Evolutionary conservation across 2,797 vertebrate species (phyloP).

Genomic region (Anguilla megastoma): DNA sequence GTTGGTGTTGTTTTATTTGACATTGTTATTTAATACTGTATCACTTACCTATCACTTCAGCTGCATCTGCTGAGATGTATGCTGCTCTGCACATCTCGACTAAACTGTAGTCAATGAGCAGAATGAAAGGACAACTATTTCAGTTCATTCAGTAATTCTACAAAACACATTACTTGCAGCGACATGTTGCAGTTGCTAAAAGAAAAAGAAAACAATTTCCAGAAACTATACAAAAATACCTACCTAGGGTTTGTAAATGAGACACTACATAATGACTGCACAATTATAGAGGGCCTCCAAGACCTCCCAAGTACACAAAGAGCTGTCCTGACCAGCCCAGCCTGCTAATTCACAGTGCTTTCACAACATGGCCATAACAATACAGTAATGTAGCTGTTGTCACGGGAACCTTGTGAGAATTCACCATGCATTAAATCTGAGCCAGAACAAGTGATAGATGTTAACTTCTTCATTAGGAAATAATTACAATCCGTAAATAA

Average conservation of each 20-base stretch:
- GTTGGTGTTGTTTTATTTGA: background rate
- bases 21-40: background rate
- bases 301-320: constrained; percentile 18
- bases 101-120: constrained; percentile 10
- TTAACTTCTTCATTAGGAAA: background rate
- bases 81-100: background rate
- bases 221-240: background rate
- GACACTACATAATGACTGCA: constrained; percentile 20
- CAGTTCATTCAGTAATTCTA: background rate
- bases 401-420: background rate
- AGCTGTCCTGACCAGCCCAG: background rate
- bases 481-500: background rate
- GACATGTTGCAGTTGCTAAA: background rate
- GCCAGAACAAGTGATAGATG: background rate
- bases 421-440: background rate
- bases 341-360: background rate
- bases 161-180: background rate
- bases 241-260: constrained; percentile 1
- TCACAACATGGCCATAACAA: background rate
- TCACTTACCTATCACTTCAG: background rate
- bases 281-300: background rate
- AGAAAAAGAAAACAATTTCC: background rate
- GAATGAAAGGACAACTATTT: background rate
- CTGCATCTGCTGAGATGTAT: background rate
- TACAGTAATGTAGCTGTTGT: background rate